Evolutionary conservation across 2,113 vertebrate genomes (phyloP).

Genomic region (Albula goreensis): DNA sequence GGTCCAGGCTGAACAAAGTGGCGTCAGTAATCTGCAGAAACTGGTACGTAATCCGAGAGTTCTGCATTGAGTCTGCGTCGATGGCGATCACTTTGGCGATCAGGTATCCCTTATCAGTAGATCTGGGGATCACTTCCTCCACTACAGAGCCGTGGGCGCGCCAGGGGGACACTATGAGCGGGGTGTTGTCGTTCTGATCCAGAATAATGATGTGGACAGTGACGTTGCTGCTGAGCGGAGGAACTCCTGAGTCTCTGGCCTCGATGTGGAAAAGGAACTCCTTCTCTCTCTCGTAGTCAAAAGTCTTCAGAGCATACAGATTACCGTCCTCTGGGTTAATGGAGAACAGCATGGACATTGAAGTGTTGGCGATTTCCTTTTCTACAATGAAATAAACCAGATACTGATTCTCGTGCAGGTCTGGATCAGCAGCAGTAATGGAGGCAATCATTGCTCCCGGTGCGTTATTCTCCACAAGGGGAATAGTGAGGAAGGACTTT

Average conservation of each 20-base stretch:
- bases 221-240: slow-evolving; percentile 70
- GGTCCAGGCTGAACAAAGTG: slow-evolving; percentile 53
- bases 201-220: slow-evolving; percentile 72
- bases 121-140: slow-evolving; percentile 66
- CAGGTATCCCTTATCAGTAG: slow-evolving; percentile 69
- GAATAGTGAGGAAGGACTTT: slow-evolving; percentile 54
- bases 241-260: slow-evolving; percentile 73
- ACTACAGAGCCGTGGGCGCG: slow-evolving; percentile 68
- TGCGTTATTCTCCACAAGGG: slow-evolving; percentile 74
- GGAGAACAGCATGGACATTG: slow-evolving; percentile 75
- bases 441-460: slow-evolving; percentile 70
- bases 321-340: slow-evolving; percentile 78
- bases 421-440: slow-evolving; percentile 67
- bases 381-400: slow-evolving; percentile 75
- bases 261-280: slow-evolving; percentile 75
- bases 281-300: slow-evolving; percentile 79
- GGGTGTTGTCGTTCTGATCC: slow-evolving; percentile 76
- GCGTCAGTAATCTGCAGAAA: slow-evolving; percentile 67
- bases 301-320: slow-evolving; percentile 78
- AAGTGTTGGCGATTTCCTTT: slow-evolving; percentile 68
- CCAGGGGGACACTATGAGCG: slow-evolving; percentile 69
- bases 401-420: slow-evolving; percentile 72
- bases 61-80: slow-evolving; percentile 68
- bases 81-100: slow-evolving; percentile 69
- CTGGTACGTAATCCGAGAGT: slow-evolving; percentile 72